Conservation (phyloP, 2,888 invertebrate species). For the Cerastis rubricosa region DNA sequence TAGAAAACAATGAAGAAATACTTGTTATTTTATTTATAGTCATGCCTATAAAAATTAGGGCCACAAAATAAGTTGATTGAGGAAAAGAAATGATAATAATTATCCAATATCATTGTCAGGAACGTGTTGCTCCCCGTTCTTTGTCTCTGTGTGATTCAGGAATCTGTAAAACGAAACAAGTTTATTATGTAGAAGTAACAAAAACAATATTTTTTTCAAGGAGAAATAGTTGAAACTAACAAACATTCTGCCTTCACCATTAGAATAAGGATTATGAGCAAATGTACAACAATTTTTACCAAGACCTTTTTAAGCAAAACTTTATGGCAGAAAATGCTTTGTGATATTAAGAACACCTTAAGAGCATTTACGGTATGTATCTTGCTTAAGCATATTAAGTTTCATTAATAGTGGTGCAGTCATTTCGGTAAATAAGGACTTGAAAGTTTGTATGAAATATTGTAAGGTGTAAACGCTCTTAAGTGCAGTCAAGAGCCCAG, state of each 20-base stretch:
- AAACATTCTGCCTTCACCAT: not conserved
- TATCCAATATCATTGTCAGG: slow-evolving; percentile 56
- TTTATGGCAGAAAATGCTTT: not conserved
- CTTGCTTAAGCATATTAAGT: too few relatives aligned
- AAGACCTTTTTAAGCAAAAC: not conserved
- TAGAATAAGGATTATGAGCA: not conserved
- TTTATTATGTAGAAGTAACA: not conserved
- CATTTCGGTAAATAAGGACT: too few relatives aligned
- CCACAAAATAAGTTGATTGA: slow-evolving; percentile 28
- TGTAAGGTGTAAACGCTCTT: too few relatives aligned
- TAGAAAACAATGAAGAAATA: slow-evolving; percentile 43
- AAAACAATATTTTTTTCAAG: not conserved
- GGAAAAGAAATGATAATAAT: slow-evolving; percentile 12
- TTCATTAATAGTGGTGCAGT: too few relatives aligned
- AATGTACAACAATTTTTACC: not conserved
- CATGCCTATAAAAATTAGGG: slow-evolving; percentile 27
- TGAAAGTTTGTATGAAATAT: too few relatives aligned
- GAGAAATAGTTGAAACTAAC: not conserved
- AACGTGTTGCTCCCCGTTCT: slow-evolving; percentile 42
- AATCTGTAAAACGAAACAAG: slow-evolving; percentile 66
- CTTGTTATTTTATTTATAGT: slow-evolving; percentile 55
- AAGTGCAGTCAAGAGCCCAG: too few relatives aligned
- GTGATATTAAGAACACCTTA: not conserved
- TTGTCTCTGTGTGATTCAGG: slow-evolving; percentile 62
- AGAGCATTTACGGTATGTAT: too few relatives aligned